Percentiles rank a stretch among this genome's conserved stretches.
phyloP scores from a whole-genome alignment of 1,140 invertebrate species.

The Lucilia cuprina region DNA sequence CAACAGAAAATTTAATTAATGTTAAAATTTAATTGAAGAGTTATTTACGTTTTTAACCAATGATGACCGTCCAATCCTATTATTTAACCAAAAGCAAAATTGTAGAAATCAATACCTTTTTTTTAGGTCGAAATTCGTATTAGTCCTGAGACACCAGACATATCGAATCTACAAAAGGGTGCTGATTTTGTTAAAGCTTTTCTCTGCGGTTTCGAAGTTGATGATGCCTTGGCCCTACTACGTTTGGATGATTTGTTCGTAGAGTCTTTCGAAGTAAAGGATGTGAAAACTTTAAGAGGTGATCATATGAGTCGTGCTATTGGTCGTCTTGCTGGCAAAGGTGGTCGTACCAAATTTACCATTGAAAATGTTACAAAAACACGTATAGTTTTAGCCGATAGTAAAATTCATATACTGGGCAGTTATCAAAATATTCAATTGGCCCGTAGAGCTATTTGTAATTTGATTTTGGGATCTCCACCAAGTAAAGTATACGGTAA shows the following conservation, averaged over 20 bases:
- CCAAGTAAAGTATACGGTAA: slow-evolving; percentile 97
- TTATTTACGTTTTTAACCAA: too few species aligned
- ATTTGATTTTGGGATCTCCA: slow-evolving; percentile 94
- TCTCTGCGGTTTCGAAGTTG: slow-evolving; percentile 95
- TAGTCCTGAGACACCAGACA: slow-evolving; percentile 80
- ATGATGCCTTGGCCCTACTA: slow-evolving; percentile 94
- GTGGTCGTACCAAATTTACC: slow-evolving; percentile 96
- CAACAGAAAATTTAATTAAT: too few species aligned
- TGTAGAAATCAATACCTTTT: not conserved
- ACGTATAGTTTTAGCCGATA: slow-evolving; percentile 95
- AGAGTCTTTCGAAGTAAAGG: slow-evolving; percentile 96
- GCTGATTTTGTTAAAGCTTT: slow-evolving; percentile 99
- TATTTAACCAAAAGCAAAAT: too few species aligned
- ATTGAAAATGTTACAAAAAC: slow-evolving; percentile 99
- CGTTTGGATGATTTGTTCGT: slow-evolving; percentile 97
- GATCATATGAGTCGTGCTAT: slow-evolving; percentile 96
- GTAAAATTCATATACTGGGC: slow-evolving; percentile 96
- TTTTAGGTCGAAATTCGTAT: slow-evolving; percentile 55
- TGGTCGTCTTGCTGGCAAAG: slow-evolving; percentile 95
- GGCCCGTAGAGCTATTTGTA: slow-evolving; percentile 95
- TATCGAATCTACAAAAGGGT: slow-evolving; percentile 93
- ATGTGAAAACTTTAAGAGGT: slow-evolving; percentile 95
- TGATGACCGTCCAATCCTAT: too few species aligned
- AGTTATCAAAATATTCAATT: slow-evolving; percentile 97
- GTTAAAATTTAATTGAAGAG: too few species aligned